These are phyloP conservation scores for Lordiphosa stackelbergi DNA, from an alignment of 1,140 invertebrate species.

Conservation along the genomic window DNA sequence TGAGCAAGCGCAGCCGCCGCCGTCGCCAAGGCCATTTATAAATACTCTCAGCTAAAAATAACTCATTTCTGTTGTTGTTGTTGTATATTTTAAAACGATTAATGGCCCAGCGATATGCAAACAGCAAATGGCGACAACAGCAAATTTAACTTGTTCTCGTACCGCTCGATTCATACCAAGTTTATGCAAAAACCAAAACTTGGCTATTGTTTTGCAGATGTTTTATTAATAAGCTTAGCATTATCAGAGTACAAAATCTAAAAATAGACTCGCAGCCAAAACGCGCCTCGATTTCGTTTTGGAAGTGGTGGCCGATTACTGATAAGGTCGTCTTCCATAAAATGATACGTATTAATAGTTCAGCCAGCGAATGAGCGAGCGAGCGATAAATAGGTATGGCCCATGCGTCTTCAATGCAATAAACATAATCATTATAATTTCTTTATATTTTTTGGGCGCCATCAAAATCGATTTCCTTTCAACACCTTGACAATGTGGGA, in stretches of 20 bases:
- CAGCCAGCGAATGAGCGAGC: neutral
- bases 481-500: slow-evolving; percentile 21
- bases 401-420: slow-evolving; percentile 21
- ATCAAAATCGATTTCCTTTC: slow-evolving; percentile 24
- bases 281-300: slow-evolving; percentile 18
- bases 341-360: slow-evolving; percentile 45
- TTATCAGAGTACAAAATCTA: slow-evolving; percentile 35
- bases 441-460: slow-evolving; percentile 4
- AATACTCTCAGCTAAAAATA: slow-evolving; percentile 71
- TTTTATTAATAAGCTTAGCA: slow-evolving; percentile 49
- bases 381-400: slow-evolving; percentile 36
- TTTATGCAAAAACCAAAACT: slow-evolving; percentile 9
- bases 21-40: slow-evolving; percentile 69
- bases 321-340: slow-evolving; percentile 43
- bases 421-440: slow-evolving; percentile 34
- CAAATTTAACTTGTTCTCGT: slow-evolving; percentile 8
- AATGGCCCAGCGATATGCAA: slow-evolving; percentile 14
- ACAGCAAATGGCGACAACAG: slow-evolving; percentile 13
- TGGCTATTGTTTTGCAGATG: slow-evolving; percentile 18
- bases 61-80: slow-evolving; percentile 22
- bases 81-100: slow-evolving; percentile 13
- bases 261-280: slow-evolving; percentile 31
- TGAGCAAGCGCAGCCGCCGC: neutral
- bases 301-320: slow-evolving; percentile 25
- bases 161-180: slow-evolving; percentile 1